Evolutionary conservation across 2,113 vertebrate species (phyloP).

Genomic region (Sturnira hondurensis): DNA sequence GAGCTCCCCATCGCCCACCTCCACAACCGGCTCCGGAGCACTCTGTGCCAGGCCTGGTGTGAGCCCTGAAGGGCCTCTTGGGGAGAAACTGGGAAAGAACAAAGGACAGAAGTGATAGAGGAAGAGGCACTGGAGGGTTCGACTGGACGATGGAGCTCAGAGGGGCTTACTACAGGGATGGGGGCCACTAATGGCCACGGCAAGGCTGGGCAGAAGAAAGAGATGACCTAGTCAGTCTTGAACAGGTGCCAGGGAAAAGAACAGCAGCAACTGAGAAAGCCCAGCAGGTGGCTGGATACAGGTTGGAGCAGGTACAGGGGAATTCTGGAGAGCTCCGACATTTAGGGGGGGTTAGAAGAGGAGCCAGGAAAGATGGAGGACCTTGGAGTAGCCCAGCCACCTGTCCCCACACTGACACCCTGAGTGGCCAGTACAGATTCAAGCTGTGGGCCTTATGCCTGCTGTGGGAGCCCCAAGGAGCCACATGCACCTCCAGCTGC

Average conservation of each 20-base stretch:
- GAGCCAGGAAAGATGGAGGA: background rate
- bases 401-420: background rate
- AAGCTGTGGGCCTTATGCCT: background rate
- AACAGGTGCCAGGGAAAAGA: background rate
- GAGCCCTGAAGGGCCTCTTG: background rate
- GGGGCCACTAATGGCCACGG: background rate
- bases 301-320: background rate
- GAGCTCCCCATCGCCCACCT: background rate
- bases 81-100: background rate
- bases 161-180: background rate
- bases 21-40: background rate
- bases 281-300: background rate
- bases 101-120: background rate
- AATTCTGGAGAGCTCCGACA: background rate
- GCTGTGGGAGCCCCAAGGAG: background rate
- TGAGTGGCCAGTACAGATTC: background rate
- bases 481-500: background rate
- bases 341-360: background rate
- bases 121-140: background rate
- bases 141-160: background rate
- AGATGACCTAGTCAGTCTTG: fast-evolving
- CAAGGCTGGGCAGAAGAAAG: background rate
- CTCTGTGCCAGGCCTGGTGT: background rate
- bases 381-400: no score
- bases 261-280: fast-evolving